Evolutionary conservation across 2,888 invertebrate species (phyloP), one percentile per base, ranked within the genome.

Genomic region (Tipula lateralis): DNA sequence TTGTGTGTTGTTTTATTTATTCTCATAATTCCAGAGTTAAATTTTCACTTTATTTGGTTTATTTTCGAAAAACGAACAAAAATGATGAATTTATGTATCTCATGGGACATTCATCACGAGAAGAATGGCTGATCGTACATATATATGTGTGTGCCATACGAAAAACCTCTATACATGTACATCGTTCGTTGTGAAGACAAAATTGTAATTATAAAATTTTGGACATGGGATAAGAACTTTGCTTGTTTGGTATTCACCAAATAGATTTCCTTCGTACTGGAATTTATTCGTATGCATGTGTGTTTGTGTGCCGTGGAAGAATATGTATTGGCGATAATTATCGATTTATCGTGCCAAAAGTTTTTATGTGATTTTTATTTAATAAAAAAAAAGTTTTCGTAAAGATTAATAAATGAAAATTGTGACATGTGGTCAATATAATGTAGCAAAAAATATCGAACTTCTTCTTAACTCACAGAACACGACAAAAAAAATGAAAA

Each of bases 1-100:
- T 24, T 24, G 24, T 9, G 16, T 24, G 24, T 12, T 19, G n/a
- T 24, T 66, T 66, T 66, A 66, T 66, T 66, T 66, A 66, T 66
- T 66, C 66, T 66, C 24, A 66, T 24, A 66, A 66, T 66, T 66
- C 19, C 66, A 66, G 66, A 66, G 66, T 66, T 66, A 66, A 66
- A 66, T 66, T 66, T 66, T 66, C 66, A 66, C 66, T 66, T 66
- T 66, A 66, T 66, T 66, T 66, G 66, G 66, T 66, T 24, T 66
- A 66, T 66, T 66, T 66, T 66, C 24, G 24, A 9, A 24, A 66
- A 66, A 66, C 66, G 66, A 66, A 66, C 66, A 66, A 66, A 66
- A 66, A 66, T 66, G 66, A 66, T 66, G 66, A 66, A 66, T 66
- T 66, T 66, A 66, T 66, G 66, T 66, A 66, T 66, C 66, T 24